Percentiles rank a stretch among this genome's conserved stretches.
Conservation (phyloP, 2,113 vertebrate species). For the Anolis carolinensis region DNA sequence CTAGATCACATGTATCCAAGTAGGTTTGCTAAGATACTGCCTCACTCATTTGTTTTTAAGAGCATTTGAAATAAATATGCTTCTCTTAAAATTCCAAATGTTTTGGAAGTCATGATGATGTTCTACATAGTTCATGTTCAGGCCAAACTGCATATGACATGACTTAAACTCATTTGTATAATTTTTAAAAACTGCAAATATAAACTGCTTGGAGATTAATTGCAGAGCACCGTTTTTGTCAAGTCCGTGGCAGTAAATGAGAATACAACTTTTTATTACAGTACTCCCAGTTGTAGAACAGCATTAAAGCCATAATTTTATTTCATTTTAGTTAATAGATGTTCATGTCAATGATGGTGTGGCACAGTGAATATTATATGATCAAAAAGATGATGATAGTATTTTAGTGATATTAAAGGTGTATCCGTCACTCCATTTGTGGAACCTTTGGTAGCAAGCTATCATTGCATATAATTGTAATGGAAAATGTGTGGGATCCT, state of each 20-base stretch:
- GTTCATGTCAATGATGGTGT: conserved; percentile 2
- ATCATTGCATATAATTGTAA: background rate
- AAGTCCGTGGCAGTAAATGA: too few species aligned
- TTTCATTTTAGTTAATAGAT: background rate
- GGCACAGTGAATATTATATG: background rate
- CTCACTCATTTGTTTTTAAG: conserved; percentile 11
- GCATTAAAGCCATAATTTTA: background rate
- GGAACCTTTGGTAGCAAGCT: background rate
- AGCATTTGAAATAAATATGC: background rate
- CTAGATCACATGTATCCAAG: conserved; percentile 2
- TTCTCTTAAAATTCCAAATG: background rate
- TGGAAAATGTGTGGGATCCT: background rate
- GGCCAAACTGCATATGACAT: background rate
- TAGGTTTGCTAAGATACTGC: conserved; percentile 7
- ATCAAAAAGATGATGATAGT: background rate
- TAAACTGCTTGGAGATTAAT: background rate
- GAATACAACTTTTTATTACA: background rate
- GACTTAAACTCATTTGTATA: background rate
- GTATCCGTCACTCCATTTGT: background rate
- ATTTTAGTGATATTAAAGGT: too few species aligned
- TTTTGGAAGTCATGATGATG: background rate
- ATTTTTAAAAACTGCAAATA: background rate
- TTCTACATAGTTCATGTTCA: background rate
- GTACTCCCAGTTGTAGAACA: background rate
- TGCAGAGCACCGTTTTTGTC: background rate